Base-by-base conservation (phyloP, 2,113 vertebrate genomes). In the Plectropomus leopardus region DNA sequence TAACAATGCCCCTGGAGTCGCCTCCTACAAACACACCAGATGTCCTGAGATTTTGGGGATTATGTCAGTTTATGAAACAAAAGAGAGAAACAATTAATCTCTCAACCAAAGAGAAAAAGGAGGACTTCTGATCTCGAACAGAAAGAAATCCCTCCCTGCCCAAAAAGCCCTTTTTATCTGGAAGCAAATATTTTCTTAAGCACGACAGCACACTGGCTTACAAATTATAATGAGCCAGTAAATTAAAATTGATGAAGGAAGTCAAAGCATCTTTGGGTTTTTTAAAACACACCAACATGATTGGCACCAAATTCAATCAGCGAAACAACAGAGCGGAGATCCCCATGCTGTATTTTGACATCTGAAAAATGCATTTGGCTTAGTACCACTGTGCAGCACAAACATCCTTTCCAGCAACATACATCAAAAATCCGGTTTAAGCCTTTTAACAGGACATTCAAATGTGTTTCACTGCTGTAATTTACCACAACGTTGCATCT, bases 21-120 rank as follows among this genome's bases (percentile, higher is more conserved):
- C 53, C 59, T 76, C 63, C 69, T 26, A 72, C 57, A 30, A 67
- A 70, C 58, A 14, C 57, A 82, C 19, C 85, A 90, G 89, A 91
- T 88, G 90, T 70, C 53, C 58, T 58, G 75, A 83, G 86, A 83
- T 75, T 67, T 74, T 10, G 74, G 76, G 36, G 80, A 84, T 84
- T 70, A 68, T 67, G 23, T 44, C 53, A 30, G 32, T 81, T 84
- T 55, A 53, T 40, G 54, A 78, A 76, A 77, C 67, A 80, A 77
- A 75, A 75, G 13, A 48, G 14, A 26, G 26, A 64, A 72, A 75
- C 45, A 55, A 84, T 76, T 74, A 78, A 76, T 80, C 74, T 71
- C 32, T 69, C 1, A 11, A 59, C 45, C 55, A 68, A 76, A 73
- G 34, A 34, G 14, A 14, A 76, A 24, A 47, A 65, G 19, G 59